Evolutionary conservation across 2,888 invertebrate species (phyloP).

Genomic region (Dynastes grantii): DNA sequence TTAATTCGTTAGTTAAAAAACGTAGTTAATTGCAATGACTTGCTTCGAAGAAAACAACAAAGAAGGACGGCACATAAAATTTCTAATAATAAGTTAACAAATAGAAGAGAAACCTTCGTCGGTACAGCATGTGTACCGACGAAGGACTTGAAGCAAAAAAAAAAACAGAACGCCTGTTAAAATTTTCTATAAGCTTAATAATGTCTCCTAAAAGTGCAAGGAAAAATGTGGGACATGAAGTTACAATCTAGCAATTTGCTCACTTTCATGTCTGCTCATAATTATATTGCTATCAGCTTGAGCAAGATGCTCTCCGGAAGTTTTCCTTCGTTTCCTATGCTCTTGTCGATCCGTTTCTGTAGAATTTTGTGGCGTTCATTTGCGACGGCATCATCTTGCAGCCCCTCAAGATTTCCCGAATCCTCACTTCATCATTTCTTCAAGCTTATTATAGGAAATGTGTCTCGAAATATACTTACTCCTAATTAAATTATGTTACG

Average conservation of each 20-base stretch:
- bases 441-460: constrained; percentile 36
- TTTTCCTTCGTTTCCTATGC: neutral
- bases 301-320: constrained; percentile 43
- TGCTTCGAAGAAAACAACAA: too few species aligned
- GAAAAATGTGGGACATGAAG: constrained; percentile 42
- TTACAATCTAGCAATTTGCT: constrained; percentile 47
- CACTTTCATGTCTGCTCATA: constrained; percentile 45
- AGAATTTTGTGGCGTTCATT: constrained; percentile 16
- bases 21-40: too few species aligned
- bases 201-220: constrained; percentile 18
- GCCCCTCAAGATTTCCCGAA: neutral
- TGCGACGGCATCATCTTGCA: neutral
- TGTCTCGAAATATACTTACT: constrained; percentile 23
- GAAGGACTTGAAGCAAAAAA: neutral
- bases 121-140: neutral
- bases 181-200: constrained; percentile 36
- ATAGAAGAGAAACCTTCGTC: neutral
- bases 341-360: neutral
- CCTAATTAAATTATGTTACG: constrained; percentile 51
- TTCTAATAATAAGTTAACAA: neutral
- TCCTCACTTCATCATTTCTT: neutral
- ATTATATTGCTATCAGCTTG: constrained; percentile 52
- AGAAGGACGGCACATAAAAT: neutral
- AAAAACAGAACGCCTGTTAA: constrained; percentile 7
- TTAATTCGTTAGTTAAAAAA: too few species aligned